Evolutionary conservation across 2,113 vertebrate species (phyloP), one percentile per base, ranked within the genome.

Genomic region (Microcebus griseorufus): DNA sequence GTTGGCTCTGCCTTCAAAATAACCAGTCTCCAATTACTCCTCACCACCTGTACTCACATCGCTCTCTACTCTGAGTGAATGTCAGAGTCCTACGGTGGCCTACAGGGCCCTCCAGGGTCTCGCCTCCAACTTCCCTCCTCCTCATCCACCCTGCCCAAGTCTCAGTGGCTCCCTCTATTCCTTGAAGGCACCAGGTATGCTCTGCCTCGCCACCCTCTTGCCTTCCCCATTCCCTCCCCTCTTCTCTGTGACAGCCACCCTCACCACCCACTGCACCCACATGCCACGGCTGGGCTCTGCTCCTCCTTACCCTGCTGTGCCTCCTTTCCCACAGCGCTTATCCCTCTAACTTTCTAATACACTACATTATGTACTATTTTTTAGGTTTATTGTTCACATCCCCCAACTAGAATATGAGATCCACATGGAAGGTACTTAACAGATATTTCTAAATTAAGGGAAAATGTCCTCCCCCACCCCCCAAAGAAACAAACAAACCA

Each of bases 401-500:
- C 39, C 29, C 48, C 67, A 94, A 37, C 60, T 72, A 84, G 85
- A 87, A 85, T 34, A 22, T 23, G 70, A 79, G 51, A 75, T 11
- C 37, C 45, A 91, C 14, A 51, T 7, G n/a, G 48, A 93, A 64
- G 42, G 20, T 23, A 10, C 37, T 92, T 51, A 48, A 37, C 62
- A 95, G 88, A 83, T 84, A 73, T 62, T 89, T 97, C 90, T 72
- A 65, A 95, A 87, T 87, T 62, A 79, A 88, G 55, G 25, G 17
- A 25, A 90, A 83, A 83, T 51, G 70, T 32, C 7, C 55, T 5
- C 51, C 53, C 53, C 53, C 14, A 6, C 53, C 1, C 20, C 45
- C 65, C 37, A 75, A 39, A 81, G 39, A 27, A 48, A 23, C 12
- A 2, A 45, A 45, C 45, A 9, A 45, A 42, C 42, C 39, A 20